Conservation (phyloP, 2,888 invertebrate genomes). For the Mayetiola destructor region DNA sequence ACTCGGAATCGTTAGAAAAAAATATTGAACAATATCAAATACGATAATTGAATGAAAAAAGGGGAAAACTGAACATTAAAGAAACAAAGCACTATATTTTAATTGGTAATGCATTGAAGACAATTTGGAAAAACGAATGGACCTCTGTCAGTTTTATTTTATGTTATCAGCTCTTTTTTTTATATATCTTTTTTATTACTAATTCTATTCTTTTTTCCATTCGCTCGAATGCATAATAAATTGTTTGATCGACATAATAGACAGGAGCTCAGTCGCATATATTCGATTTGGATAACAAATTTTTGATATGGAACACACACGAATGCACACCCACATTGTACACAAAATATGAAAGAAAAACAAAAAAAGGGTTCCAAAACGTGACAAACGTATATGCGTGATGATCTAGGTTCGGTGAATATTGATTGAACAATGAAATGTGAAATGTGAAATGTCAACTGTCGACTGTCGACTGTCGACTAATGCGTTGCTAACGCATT, state of each 20-base stretch:
- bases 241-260: not conserved
- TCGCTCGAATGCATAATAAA: not conserved
- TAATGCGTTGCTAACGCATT: too few relatives aligned
- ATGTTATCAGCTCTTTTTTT: not conserved
- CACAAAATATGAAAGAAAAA: not conserved
- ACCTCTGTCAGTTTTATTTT: not conserved
- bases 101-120: too few relatives aligned
- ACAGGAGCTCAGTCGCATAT: too few relatives aligned
- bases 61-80: too few relatives aligned
- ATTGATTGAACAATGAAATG: too few relatives aligned
- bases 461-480: too few relatives aligned
- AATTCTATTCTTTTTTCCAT: not conserved
- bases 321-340: not conserved
- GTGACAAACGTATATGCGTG: constrained; percentile 1
- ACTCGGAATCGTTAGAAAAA: not conserved
- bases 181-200: not conserved
- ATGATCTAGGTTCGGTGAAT: too few relatives aligned
- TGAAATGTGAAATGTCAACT: too few relatives aligned
- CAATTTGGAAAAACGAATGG: not conserved
- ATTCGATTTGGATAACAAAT: too few relatives aligned
- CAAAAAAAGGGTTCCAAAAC: not conserved
- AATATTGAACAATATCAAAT: not conserved
- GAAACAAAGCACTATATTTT: too few relatives aligned
- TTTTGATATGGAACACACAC: not conserved
- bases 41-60: too few relatives aligned